Percentiles rank a stretch among this genome's conserved stretches.
These are phyloP conservation scores for Jordanella pulchra DNA, from an alignment of 2,797 vertebrate species.

Conservation along the genomic window DNA sequence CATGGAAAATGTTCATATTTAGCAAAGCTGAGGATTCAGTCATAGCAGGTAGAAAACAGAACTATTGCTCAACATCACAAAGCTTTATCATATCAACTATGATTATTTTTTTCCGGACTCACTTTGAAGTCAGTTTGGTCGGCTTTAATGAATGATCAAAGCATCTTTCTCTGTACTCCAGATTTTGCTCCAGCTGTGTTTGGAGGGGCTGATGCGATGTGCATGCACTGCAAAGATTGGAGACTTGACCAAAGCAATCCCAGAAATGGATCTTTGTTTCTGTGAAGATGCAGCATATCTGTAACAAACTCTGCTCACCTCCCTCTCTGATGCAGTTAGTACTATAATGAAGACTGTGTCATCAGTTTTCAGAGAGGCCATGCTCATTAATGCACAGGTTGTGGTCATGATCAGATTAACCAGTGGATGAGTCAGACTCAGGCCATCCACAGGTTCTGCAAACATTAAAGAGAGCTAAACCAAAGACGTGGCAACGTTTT, in stretches of 20 bases:
- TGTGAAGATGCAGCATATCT: neutral
- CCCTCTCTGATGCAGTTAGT: neutral
- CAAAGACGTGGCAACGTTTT: conserved; percentile 22
- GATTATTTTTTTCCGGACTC: neutral
- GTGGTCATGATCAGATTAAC: conserved; percentile 27
- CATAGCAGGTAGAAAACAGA: neutral
- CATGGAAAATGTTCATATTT: neutral
- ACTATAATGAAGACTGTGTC: conserved; percentile 15
- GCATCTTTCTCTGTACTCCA: neutral
- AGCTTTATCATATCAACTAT: neutral
- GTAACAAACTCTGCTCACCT: neutral
- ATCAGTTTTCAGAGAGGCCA: conserved; percentile 14
- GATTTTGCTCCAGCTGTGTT: neutral
- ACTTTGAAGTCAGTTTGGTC: neutral
- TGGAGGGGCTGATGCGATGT: neutral
- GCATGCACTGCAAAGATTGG: neutral
- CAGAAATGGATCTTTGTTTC: neutral
- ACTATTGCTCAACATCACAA: neutral
- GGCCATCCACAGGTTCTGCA: conserved; percentile 27
- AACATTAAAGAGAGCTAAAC: conserved; percentile 9
- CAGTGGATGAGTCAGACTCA: conserved; percentile 21
- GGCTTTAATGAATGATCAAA: neutral
- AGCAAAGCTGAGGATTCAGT: neutral
- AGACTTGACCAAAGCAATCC: neutral
- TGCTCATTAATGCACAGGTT: neutral